Evolutionary conservation across 2,888 invertebrate species (phyloP).

Genomic region (Pemphredon lugubris): DNA sequence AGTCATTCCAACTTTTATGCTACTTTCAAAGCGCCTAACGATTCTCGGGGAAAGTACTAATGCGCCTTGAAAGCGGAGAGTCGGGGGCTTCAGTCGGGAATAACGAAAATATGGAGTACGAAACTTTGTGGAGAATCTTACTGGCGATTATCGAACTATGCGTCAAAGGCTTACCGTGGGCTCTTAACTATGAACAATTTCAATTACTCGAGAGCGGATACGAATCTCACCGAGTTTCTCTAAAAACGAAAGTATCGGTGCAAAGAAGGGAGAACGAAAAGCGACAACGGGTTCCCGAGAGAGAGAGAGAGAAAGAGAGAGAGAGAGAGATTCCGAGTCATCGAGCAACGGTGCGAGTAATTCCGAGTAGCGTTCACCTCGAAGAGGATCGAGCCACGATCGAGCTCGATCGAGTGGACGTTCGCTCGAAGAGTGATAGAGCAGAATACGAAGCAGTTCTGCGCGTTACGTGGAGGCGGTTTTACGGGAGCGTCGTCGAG

Average conservation of each 20-base stretch:
- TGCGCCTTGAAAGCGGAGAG: slow-evolving; percentile 10
- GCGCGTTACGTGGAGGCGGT: slow-evolving; percentile 71
- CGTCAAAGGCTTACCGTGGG: too few relatives aligned
- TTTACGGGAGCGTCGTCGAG: slow-evolving; percentile 25
- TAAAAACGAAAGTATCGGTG: too few relatives aligned
- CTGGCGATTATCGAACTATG: too few relatives aligned
- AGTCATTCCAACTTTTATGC: slow-evolving; percentile 30
- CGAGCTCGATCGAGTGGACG: neutral
- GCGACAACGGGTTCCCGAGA: too few relatives aligned
- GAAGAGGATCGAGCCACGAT: neutral
- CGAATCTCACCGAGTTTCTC: too few relatives aligned
- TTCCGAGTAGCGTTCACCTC: slow-evolving; percentile 1
- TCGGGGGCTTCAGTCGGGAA: slow-evolving; percentile 14
- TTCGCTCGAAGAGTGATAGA: neutral
- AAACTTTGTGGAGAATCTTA: slow-evolving; percentile 5
- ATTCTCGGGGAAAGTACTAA: slow-evolving; percentile 22
- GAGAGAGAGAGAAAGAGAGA: too few relatives aligned
- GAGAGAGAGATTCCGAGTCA: slow-evolving; percentile 29
- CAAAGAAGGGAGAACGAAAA: too few relatives aligned
- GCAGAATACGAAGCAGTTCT: slow-evolving; percentile 66
- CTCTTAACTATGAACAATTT: too few relatives aligned
- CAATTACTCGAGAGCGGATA: too few relatives aligned
- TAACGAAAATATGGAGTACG: slow-evolving; percentile 23
- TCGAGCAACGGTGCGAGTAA: slow-evolving; percentile 48
- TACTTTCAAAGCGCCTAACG: slow-evolving; percentile 16